These are phyloP conservation scores for Tridacna crocea DNA, from an alignment of 2,888 invertebrate species.

Conservation along the genomic window DNA sequence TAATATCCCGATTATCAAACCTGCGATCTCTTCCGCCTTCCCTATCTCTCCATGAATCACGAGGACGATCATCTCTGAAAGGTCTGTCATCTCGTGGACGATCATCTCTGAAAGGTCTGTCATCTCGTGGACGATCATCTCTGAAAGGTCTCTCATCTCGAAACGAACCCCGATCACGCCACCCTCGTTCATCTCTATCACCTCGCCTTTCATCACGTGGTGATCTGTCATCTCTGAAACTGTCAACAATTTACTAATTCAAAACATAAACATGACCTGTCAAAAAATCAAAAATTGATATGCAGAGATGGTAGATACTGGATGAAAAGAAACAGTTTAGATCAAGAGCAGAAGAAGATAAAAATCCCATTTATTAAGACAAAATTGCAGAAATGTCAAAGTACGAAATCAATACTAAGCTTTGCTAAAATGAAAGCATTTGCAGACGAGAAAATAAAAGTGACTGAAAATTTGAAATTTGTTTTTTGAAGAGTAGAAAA, in stretches of 20 bases:
- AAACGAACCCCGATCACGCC: conserved; percentile 51
- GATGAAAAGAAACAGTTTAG: too few species aligned
- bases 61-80: conserved; percentile 18
- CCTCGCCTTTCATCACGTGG: conserved; percentile 26
- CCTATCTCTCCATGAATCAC: conserved; percentile 60
- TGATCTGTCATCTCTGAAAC: conserved; percentile 45
- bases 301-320: too few species aligned
- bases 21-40: conserved; percentile 49
- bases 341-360: too few species aligned
- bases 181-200: conserved; percentile 41
- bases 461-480: too few species aligned
- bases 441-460: too few species aligned
- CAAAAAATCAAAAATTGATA: too few species aligned
- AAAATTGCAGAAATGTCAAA: too few species aligned
- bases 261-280: background rate
- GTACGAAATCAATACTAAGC: too few species aligned
- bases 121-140: conserved; percentile 41
- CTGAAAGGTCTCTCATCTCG: conserved; percentile 31
- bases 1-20: conserved; percentile 58
- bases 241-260: background rate
- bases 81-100: conserved; percentile 43
- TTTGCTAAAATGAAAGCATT: too few species aligned
- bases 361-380: too few species aligned
- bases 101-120: conserved; percentile 23
- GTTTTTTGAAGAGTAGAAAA: background rate